Base-by-base conservation (phyloP, 2,888 invertebrate genomes). In the Ophion obscuratus region DNA sequence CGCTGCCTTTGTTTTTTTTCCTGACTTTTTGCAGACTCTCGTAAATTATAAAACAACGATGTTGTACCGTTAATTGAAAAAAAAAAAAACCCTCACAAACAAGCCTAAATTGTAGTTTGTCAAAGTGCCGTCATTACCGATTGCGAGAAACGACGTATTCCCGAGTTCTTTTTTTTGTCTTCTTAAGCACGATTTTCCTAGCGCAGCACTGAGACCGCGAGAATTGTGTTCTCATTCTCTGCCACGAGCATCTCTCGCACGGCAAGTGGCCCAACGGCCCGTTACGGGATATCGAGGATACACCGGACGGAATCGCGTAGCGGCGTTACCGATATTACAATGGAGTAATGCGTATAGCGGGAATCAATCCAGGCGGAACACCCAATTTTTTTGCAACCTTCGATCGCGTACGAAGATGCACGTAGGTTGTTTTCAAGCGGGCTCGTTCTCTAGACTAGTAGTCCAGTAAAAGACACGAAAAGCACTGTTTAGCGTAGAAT, bases 361-460 rank as follows among this genome's bases (percentile, higher is more conserved):
- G 47, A 75, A 79, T 82, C 75, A 57, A 53, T 85, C 70, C 70
- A 64, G 82, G 75, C 85, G 85, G 75, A 85, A 85, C 85, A 78
- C 57, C 75, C 75, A 27, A 62, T 31, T 53, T 76, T 66, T 76
- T 66, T 76, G 11, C 66, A 53, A 66, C 53, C 44, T 17, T 64
- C 20, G 64, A 75, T 9, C 40, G 31, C 11, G 47, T 61, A 61
- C 73, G 20, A 20, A 11, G 47, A 64, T n/a, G 47, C 24, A 31
- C 36, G 47, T 40, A 27, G 27, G 64, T 64, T 64, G 44, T 64
- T 75, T 64, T 27, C 47, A 17, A 24, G 14, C 47, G 10, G 20
- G 20, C 57, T 14, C 24, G 44, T 70, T 47, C 9, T 75, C 17
- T 64, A 31, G 31, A 3, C 53, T 24, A 24, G 24, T 24, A 24